Evolutionary conservation across 2,888 invertebrate genomes (phyloP).

Genomic region (Sipha maydis): DNA sequence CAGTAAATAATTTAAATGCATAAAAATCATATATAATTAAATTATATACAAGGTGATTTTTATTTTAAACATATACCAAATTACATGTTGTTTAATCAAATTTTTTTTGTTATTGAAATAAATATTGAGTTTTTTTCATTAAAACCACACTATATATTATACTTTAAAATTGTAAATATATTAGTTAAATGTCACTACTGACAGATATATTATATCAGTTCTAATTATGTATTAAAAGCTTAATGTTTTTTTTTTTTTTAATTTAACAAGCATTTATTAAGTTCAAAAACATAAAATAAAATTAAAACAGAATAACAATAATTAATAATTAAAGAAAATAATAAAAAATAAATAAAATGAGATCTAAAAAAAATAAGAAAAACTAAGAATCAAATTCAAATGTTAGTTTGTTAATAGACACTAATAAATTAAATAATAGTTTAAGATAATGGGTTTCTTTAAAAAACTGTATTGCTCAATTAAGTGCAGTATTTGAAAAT

Average conservation of each 20-base stretch:
- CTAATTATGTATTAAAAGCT: not conserved
- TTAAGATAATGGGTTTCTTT: not conserved
- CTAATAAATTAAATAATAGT: slow-evolving; percentile 30
- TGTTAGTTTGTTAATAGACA: slow-evolving; percentile 37
- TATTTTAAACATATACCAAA: not conserved
- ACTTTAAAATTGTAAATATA: not conserved
- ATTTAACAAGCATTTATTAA: slow-evolving; percentile 16
- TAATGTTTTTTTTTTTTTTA: not conserved
- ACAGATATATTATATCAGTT: slow-evolving; percentile 8
- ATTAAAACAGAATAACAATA: slow-evolving; percentile 37
- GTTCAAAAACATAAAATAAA: slow-evolving; percentile 19
- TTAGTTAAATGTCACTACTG: slow-evolving; percentile 9
- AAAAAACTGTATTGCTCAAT: not conserved
- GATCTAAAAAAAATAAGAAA: slow-evolving; percentile 53
- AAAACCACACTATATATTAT: not conserved
- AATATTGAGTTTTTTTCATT: not conserved
- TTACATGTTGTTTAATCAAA: not conserved
- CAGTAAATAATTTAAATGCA: not conserved
- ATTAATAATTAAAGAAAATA: slow-evolving; percentile 29
- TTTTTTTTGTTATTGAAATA: not conserved
- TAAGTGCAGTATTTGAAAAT: not conserved
- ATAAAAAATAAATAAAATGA: slow-evolving; percentile 56
- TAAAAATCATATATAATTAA: not conserved
- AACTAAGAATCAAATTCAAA: slow-evolving; percentile 13
- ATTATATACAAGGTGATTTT: not conserved